A percentile compares a stretch with the other conserved stretches of the same genome.
Conservation (phyloP, 2,888 invertebrate species). For the Augiades crinisus region DNA sequence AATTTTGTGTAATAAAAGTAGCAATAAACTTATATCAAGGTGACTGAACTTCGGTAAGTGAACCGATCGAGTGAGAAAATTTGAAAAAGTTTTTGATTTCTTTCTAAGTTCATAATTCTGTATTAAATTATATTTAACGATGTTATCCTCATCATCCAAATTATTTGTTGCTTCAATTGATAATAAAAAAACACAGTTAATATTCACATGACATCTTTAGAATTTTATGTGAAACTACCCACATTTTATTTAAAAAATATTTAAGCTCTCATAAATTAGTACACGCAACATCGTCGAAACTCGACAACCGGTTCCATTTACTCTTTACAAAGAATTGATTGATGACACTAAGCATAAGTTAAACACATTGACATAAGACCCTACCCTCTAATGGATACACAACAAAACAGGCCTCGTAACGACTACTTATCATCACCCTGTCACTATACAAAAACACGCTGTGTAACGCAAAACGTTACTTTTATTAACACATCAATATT, state of each 20-base stretch:
- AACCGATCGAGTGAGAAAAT: not conserved
- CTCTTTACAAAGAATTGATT: not conserved
- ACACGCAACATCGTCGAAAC: no score
- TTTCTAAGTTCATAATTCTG: no score
- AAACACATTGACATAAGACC: conserved; percentile 1
- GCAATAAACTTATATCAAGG: not conserved
- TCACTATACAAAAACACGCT: not conserved
- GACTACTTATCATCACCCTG: not conserved
- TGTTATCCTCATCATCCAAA: no score
- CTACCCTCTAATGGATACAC: not conserved
- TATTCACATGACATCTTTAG: no score
- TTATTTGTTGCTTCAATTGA: no score
- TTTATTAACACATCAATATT: not conserved
- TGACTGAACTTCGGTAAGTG: not conserved
- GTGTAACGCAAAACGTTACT: not conserved
- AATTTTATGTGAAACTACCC: no score
- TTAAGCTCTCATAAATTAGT: no score
- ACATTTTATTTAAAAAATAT: not conserved
- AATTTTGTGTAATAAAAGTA: conserved; percentile 7
- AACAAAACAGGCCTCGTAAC: not conserved
- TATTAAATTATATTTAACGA: no score
- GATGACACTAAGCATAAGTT: not conserved
- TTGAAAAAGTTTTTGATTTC: no score
- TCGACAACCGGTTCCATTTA: not conserved
- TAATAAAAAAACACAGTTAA: no score